Evolutionary conservation across 1,140 invertebrate species (phyloP), one percentile per base, ranked within the genome.

Genomic region (Oncopodura yosiiana): DNA sequence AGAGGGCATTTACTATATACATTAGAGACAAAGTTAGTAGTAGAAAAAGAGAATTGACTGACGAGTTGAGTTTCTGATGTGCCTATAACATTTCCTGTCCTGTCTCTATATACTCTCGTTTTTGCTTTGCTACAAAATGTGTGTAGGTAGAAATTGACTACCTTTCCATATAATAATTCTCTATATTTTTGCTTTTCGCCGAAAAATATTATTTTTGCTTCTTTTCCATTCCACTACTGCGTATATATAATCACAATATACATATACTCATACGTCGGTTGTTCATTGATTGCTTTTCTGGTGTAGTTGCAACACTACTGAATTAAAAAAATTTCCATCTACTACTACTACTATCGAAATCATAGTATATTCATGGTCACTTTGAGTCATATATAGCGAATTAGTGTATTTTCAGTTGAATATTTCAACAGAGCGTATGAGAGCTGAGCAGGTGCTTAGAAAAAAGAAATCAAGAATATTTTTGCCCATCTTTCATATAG

Each of bases 371-470:
- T n/a, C n/a, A n/a, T n/a, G n/a, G n/a, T n/a, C n/a, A n/a, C n/a
- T n/a, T n/a, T n/a, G n/a, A n/a, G n/a, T n/a, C n/a, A n/a, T n/a
- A n/a, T n/a, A n/a, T n/a, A n/a, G n/a, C 16, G 16, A 9, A 9
- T 39, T 16, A 8, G 16, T 18, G 43, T 45, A 24, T 16, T 24
- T 42, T 19, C 27, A 27, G 11, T 34, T 49, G 46, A 49, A 49
- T 49, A 49, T 49, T 49, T 49, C 46, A 49, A 34, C 38, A n/a
- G 19, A 49, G 23, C 46, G 46, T 49, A 49, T 49, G 46, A 34
- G 46, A 49, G 46, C 16, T 19, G 32, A 34, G 21, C 45, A 48
- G 45, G 45, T 48, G 45, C 45, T 37, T 32, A 24, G 45, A 21
- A 19, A 16, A 11, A 24, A 12, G 6, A 49, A 21, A 19, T 19